Percentiles rank a stretch among this genome's conserved stretches.
Evolutionary conservation across 2,888 invertebrate genomes (phyloP).

Genomic region (Drosophila tripunctata): DNA sequence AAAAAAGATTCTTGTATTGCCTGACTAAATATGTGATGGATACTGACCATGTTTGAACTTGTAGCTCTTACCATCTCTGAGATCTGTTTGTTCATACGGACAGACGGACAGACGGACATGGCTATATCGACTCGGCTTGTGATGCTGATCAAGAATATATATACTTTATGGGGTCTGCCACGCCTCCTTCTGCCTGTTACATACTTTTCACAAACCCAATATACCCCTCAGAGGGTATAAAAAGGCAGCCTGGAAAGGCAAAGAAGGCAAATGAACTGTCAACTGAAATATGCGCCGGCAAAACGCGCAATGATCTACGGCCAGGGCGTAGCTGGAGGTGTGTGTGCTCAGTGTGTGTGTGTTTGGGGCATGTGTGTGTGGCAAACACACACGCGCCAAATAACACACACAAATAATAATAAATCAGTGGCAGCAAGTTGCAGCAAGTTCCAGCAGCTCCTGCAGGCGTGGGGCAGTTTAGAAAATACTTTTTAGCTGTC

Average conservation of each 20-base stretch:
- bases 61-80: no score
- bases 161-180: no score
- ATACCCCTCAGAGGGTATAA: no score
- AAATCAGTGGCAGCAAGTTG: conserved; percentile 43
- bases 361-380: conserved; percentile 43
- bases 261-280: conserved; percentile 74
- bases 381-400: conserved; percentile 56
- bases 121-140: no score
- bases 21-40: no score
- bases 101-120: no score
- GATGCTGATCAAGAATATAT: no score
- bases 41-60: no score
- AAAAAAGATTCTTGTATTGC: no score
- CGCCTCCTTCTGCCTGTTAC: no score
- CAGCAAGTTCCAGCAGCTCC: conserved; percentile 10
- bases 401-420: conserved; percentile 61
- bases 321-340: conserved; percentile 58
- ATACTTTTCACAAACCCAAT: no score
- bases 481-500: conserved; percentile 65
- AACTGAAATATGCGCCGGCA: conserved; percentile 58
- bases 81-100: no score
- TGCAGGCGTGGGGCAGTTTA: conserved; percentile 45
- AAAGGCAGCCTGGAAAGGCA: background rate
- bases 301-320: conserved; percentile 58
- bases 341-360: conserved; percentile 36